Evolutionary conservation across 2,888 invertebrate species (phyloP), one percentile per base, ranked within the genome.

Genomic region (Rutpela maculata): DNA sequence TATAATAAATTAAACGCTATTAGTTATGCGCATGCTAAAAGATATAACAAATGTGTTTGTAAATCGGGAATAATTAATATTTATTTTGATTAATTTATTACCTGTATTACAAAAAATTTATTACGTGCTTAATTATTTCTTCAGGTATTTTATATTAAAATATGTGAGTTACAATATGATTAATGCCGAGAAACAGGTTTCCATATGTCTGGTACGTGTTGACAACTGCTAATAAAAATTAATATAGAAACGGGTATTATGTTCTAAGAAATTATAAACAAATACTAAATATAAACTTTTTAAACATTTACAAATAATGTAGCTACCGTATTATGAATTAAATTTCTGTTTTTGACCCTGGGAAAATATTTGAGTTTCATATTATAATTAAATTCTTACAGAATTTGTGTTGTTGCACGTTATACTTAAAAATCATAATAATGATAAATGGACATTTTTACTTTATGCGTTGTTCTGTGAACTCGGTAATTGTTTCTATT

Each of bases 181-280:
- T 35, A 69, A 69, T 69, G 35, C 18, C 35, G 31, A 4, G 67
- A 35, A 59, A 69, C 69, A n/a, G 59, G 69, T 69, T 69, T 59
- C 56, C 19, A 18, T 12, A 31, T 17, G 59, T 59, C 69, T 69
- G 12, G 57, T 69, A 78, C 63, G 68, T 70, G 77, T 75, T 72
- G 74, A 78, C 77, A 78, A 75, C 50, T 72, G 15, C 57, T 63
- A 77, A 71, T 59, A 78, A 78, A 78, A 74, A 78, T 78, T 68
- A 75, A 72, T 59, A 78, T 26, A 26, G 12, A 67, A 72, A 76
- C 73, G 22, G 60, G 65, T 74, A 67, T 75, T 68, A 62, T 59
- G 43, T 78, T 78, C 72, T 43, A 57, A 18, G 75, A 78, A 78
- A 74, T 74, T 74, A 74, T 26, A 63, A 76, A 67, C 66, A 74